Conservation (phyloP, 2,888 invertebrate genomes). For the Nomada hirtipes region DNA sequence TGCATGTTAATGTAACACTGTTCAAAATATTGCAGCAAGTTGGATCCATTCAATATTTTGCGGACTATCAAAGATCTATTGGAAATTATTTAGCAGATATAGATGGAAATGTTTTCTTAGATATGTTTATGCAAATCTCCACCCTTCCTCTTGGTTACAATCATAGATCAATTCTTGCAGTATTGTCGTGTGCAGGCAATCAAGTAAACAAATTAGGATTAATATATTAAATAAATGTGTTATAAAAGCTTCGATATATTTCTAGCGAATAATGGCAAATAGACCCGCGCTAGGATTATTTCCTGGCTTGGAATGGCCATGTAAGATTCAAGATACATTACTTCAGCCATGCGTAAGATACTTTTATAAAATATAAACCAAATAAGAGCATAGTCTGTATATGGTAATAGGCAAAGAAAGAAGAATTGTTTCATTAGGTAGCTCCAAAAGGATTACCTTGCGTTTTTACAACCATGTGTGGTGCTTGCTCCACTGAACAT, state of each 20-base stretch:
- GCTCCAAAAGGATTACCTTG: constrained; percentile 55
- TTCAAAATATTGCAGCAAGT: constrained; percentile 49
- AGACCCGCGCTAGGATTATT: constrained; percentile 55
- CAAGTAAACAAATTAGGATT: constrained; percentile 33
- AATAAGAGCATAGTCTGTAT: not conserved
- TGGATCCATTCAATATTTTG: constrained; percentile 55
- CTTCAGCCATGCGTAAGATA: constrained; percentile 58
- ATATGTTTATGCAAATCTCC: constrained; percentile 54
- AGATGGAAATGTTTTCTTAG: constrained; percentile 57
- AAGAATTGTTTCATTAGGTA: constrained; percentile 36
- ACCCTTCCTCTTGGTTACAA: constrained; percentile 52
- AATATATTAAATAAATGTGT: not conserved
- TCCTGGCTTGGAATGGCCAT: constrained; percentile 55
- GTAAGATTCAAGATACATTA: constrained; percentile 51
- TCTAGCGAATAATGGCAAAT: constrained; percentile 54
- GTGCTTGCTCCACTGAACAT: constrained; percentile 47
- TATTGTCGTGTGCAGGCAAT: constrained; percentile 45
- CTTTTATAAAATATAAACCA: not conserved
- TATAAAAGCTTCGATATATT: not conserved
- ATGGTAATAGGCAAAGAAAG: not conserved
- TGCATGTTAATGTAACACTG: not conserved
- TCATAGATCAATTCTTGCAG: constrained; percentile 44
- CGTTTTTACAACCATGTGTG: constrained; percentile 48
- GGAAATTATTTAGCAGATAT: constrained; percentile 59
- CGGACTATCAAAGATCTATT: constrained; percentile 54